These are phyloP conservation scores for Ectemnius cavifrons DNA, from an alignment of 2,888 invertebrate genomes.

Conservation along the genomic window DNA sequence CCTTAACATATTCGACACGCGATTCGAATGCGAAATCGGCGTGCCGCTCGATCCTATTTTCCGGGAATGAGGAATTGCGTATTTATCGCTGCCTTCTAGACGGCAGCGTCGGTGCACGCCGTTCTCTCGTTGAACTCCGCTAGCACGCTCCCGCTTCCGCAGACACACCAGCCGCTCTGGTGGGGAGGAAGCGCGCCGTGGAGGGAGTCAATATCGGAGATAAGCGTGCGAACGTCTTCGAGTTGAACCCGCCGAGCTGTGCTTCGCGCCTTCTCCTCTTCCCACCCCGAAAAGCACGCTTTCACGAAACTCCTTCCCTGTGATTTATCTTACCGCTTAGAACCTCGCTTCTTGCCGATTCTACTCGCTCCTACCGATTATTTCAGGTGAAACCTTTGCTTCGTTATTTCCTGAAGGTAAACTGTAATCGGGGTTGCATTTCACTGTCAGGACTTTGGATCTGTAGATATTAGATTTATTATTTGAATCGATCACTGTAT, in stretches of 20 bases:
- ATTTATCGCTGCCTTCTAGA: slow-evolving; percentile 33
- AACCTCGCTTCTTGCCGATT: too few species aligned
- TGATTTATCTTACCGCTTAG: not conserved
- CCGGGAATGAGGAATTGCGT: slow-evolving; percentile 40
- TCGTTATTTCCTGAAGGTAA: too few species aligned
- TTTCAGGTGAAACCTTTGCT: too few species aligned
- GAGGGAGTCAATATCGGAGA: slow-evolving; percentile 51
- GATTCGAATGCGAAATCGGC: slow-evolving; percentile 28
- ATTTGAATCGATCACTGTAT: not conserved
- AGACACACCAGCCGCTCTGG: not conserved
- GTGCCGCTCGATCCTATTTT: slow-evolving; percentile 13
- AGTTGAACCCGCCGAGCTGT: slow-evolving; percentile 23
- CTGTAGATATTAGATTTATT: too few species aligned
- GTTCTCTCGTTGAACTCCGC: not conserved
- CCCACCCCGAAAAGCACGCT: slow-evolving; percentile 28
- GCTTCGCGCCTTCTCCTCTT: slow-evolving; percentile 27
- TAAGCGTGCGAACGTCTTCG: slow-evolving; percentile 53
- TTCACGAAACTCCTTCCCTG: too few species aligned
- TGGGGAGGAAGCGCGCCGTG: not conserved
- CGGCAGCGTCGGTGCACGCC: not conserved
- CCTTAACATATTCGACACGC: not conserved
- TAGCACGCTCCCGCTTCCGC: not conserved
- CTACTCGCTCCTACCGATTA: too few species aligned
- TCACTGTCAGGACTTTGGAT: too few species aligned
- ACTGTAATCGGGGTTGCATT: too few species aligned